Base-by-base conservation (phyloP, 2,113 vertebrate genomes). In the Strix uralensis region DNA sequence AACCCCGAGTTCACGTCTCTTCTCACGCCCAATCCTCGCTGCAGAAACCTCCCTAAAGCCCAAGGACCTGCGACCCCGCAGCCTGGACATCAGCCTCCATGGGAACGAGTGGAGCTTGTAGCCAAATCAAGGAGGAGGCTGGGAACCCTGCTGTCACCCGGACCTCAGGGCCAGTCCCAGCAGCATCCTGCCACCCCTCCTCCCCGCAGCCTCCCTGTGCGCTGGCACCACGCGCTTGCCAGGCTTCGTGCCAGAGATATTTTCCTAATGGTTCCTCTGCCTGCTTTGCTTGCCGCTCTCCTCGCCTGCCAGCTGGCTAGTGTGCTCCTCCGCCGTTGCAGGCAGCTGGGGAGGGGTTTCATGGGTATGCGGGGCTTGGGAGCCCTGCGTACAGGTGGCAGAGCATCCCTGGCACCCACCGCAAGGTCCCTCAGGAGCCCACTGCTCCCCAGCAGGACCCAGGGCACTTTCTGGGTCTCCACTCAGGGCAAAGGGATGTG, bases 251-350 rank as follows among this genome's bases (percentile, higher is more conserved):
- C 96, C 89, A 95, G 91, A 38, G 81, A 94, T 61, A 77, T 96
- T 75, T 92, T 91, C 94, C 89, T 90, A 62, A 93, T 91, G 74
- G 73, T 26, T 90, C 85, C 96, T 95, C 74, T 83, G 89, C 92
- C 82, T 49, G 84, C 88, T 90, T 81, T 38, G 72, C 88, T 90
- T 27, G 3, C 86, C 10, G 66, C 84, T 94, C 83, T 71, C 47
- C 58, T 22, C 5, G 42, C 80, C 78, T 97, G 97, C 97, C 97
- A 97, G 96, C 97, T 97, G 97, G 96, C 97, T 77, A 75, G 18
- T 52, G 18, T 26, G 49, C 3, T 75, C 36, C 93, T 65, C 54
- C 3, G 17, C 62, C 19, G 29, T 52, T 47, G 13, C 92, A 90
- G 63, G 77, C 97, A 95, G 95, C 96, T 97, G 93, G 86, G 81